Base-by-base conservation (phyloP, 2,888 invertebrate species). In the Pogonocherus hispidulus region DNA sequence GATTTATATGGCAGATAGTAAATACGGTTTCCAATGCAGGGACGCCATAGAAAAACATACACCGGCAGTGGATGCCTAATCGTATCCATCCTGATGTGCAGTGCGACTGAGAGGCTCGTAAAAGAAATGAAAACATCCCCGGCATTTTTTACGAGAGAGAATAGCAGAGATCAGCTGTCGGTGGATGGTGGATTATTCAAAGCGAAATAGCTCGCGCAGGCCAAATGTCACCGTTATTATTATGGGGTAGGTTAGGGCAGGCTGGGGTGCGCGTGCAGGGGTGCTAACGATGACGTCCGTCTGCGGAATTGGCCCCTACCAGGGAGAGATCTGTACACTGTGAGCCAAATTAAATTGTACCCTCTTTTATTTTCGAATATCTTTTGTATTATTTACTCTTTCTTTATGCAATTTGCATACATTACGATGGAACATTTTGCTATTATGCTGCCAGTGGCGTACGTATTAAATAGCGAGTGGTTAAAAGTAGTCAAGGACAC, bases 181-280 rank as follows among this genome's bases (percentile, higher is more conserved):
- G 59, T 5, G 41, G 11, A 14, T 69, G 65, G 65, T 66, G 70
- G 73, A 75, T 76, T 76, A 79, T 77, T 77, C 78, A 77, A 75
- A 75, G 41, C 70, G 69, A 74, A 70, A 73, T 70, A 73, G 73
- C 79, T 77, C 76, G 76, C 76, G 79, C 74, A 75, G 72, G 77
- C 78, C 79, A 77, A 79, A 79, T 79, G 79, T 77, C 78, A 75
- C 72, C 75, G 70, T 77, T 77, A 78, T 79, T 76, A 59, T 59
- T 69, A 60, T 54, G 49, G 78, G 76, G 77, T 78, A 77, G 73
- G 76, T 68, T 73, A 74, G 69, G 76, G 76, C 69, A 63, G 67
- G 70, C 63, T 72, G 63, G 66, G 60, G 67, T 57, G 51, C 57
- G 60, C 51, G 60, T 60, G 46, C 46, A 54, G 41, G 72, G 64